These are phyloP conservation scores for Opisthograptis luteolata DNA, from an alignment of 2,888 invertebrate species.

Conservation along the genomic window DNA sequence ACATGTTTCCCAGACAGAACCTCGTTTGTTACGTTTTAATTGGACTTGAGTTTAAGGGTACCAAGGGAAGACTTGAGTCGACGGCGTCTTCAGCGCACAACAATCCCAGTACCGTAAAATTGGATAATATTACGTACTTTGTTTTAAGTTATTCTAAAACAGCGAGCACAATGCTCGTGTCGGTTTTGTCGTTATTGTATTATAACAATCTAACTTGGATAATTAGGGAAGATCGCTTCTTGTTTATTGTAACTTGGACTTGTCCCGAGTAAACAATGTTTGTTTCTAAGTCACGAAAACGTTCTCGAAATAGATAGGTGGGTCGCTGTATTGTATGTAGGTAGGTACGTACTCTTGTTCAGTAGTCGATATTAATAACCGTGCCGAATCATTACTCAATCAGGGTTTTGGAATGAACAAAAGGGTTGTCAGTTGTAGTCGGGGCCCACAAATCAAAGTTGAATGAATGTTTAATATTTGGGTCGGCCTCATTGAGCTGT, in stretches of 20 bases:
- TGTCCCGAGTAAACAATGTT: constrained; percentile 13
- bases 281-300: constrained; percentile 7
- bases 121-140: constrained; percentile 40
- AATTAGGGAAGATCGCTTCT: constrained; percentile 23
- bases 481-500: constrained; percentile 35
- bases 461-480: constrained; percentile 35
- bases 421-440: constrained; percentile 28
- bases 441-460: constrained; percentile 29
- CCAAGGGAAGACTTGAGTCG: constrained; percentile 46
- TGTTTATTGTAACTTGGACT: constrained; percentile 22
- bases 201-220: constrained; percentile 31
- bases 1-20: constrained; percentile 42
- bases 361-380: constrained; percentile 24
- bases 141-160: constrained; percentile 25
- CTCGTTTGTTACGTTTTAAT: constrained; percentile 52
- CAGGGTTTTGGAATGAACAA: constrained; percentile 26
- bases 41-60: constrained; percentile 44
- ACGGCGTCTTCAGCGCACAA: constrained; percentile 38
- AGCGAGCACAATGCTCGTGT: constrained; percentile 14
- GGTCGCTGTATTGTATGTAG: neutral
- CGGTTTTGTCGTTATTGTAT: constrained; percentile 24
- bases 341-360: neutral
- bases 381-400: constrained; percentile 28
- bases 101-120: constrained; percentile 44
- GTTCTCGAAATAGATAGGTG: neutral